phyloP scores from a whole-genome alignment of 2,888 invertebrate genomes.

The Drosophila atroscutellata region DNA sequence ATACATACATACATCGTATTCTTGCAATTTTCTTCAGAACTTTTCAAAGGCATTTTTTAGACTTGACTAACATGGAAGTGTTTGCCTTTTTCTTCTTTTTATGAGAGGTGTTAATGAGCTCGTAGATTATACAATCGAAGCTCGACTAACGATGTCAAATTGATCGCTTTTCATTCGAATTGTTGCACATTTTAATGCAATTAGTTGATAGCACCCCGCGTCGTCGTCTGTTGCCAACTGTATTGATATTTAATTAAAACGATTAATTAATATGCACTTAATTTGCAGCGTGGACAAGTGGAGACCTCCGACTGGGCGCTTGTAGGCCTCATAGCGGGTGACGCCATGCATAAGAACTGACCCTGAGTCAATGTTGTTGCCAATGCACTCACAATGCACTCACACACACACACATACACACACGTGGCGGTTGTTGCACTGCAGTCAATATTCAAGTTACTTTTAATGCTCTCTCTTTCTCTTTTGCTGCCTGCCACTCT shows the following conservation, averaged over 20 bases:
- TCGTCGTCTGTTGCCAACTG: conserved; percentile 45
- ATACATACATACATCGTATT: not conserved
- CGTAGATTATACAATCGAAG: conserved; percentile 6
- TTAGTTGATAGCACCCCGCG: conserved; percentile 17
- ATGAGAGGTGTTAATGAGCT: not conserved
- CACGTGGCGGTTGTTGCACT: conserved; percentile 9
- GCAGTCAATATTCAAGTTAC: conserved; percentile 29
- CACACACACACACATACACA: conserved; percentile 19
- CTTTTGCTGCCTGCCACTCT: not conserved
- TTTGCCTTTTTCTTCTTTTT: not conserved
- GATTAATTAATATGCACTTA: conserved; percentile 71
- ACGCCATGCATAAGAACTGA: conserved; percentile 61
- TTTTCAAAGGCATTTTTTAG: not conserved
- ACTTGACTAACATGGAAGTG: not conserved
- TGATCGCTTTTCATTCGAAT: conserved; percentile 15
- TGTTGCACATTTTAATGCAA: conserved; percentile 40
- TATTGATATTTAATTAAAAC: conserved; percentile 75
- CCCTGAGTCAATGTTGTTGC: conserved; percentile 53
- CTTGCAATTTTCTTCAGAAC: not conserved
- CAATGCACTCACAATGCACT: conserved; percentile 42
- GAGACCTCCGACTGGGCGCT: conserved; percentile 59
- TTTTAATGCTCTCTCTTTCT: conserved; percentile 17
- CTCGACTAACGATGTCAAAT: conserved; percentile 29
- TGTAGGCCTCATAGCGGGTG: conserved; percentile 54
- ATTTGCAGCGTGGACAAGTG: conserved; percentile 61